Base-by-base conservation (phyloP, 92 coral and sea anemone genomes). In the Heliopora coerulea region DNA sequence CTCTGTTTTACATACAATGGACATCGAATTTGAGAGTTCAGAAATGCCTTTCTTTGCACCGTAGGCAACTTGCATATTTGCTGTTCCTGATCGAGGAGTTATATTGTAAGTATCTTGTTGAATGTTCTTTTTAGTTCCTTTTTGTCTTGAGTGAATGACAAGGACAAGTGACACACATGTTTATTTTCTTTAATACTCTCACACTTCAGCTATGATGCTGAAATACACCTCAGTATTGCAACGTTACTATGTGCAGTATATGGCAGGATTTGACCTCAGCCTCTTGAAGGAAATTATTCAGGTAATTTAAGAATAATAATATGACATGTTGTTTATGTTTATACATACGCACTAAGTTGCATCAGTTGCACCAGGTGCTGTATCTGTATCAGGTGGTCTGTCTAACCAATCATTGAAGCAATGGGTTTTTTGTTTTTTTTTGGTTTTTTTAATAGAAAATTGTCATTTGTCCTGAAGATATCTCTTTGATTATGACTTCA, bases 201-300 rank as follows among this genome's bases (percentile, higher is more conserved):
- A 17, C 13, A 0, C 37, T 44, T 39, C 33, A 93, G 98, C 95
- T 23, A 90, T 90, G 91, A 69, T 92, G 49, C 90, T 87, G 79
- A 93, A 93, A 82, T 93, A 93, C 59, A 83, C 91, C 0, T 93
- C 98, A 13, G 98, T 93, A 4, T 66, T 93, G 17, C 98, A 93
- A 69, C 76, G 98, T 19, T 93, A 93, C 66, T 92, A 85, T 66
- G 80, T 92, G 54, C 97, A 92, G 84, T 92, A 92, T 68, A 65
- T 92, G 83, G 83, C 86, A 27, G 97, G 97, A 3, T 92, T 92
- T 75, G 97, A 92, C 75, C 85, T 83, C 35, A 69, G 90, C 11
- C 88, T 92, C 1, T 86, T 92, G 67, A 92, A 92, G 70, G 96
- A 89, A 75, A 90, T 93, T 65, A 87, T 91, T 0, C 97, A 90